Percentiles rank a stretch among this genome's conserved stretches.
These are phyloP conservation scores for Antennarius striatus DNA, from an alignment of 2,113 vertebrate species.

Conservation along the genomic window DNA sequence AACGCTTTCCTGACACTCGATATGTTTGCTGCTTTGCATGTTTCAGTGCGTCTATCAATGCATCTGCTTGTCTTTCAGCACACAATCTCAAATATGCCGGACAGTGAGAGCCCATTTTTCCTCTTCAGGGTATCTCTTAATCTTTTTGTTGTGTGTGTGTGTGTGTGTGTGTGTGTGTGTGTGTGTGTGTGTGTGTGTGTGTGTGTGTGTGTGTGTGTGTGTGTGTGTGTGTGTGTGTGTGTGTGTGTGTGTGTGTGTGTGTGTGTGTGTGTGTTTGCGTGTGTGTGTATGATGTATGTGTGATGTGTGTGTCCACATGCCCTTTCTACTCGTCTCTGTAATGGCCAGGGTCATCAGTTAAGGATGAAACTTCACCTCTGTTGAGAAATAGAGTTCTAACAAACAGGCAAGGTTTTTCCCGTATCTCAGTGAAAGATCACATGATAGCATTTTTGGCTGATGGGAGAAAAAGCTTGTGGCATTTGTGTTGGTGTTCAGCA, in stretches of 20 bases:
- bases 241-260: too few species aligned
- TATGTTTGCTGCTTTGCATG: conserved; percentile 21
- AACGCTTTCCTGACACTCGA: conserved; percentile 44
- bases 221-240: too few species aligned
- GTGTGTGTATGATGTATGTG: conserved; percentile 17
- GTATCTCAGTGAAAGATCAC: conserved; percentile 52
- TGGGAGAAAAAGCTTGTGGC: conserved; percentile 36
- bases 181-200: conserved; percentile 19
- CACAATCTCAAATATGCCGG: conserved; percentile 47
- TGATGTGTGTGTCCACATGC: conserved; percentile 27
- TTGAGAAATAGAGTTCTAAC: conserved; percentile 56
- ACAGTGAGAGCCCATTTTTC: conserved; percentile 47
- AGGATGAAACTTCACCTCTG: conserved; percentile 59
- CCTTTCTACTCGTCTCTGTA: conserved; percentile 29
- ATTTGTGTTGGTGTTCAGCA: conserved; percentile 35
- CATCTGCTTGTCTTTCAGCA: conserved; percentile 47
- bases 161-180: conserved; percentile 8
- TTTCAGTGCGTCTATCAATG: conserved; percentile 18
- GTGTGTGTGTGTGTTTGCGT: conserved; percentile 15
- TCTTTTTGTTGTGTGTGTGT: conserved; percentile 40
- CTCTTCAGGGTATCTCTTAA: conserved; percentile 50
- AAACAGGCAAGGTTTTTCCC: conserved; percentile 53
- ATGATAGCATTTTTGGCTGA: conserved; percentile 66
- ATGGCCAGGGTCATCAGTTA: conserved; percentile 67
- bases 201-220: too few species aligned